These are phyloP conservation scores for Saccostrea cuccullata DNA, from an alignment of 1,140 invertebrate species.

Conservation along the genomic window DNA sequence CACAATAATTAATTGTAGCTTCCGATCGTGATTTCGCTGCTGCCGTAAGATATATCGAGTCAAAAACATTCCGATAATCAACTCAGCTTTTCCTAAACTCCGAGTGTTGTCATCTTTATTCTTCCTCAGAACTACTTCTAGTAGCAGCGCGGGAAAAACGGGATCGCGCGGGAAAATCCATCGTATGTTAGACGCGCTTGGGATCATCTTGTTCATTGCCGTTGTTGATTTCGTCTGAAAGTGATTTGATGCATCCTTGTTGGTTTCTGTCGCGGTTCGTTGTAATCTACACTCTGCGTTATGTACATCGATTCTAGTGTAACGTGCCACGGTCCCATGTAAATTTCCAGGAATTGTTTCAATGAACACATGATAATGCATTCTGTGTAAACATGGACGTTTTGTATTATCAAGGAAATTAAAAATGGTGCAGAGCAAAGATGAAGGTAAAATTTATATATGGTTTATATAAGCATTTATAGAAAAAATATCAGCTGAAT, in stretches of 20 bases:
- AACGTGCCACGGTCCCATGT: not conserved
- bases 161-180: slow-evolving; percentile 31
- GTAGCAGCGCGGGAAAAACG: not conserved
- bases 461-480: too few species aligned
- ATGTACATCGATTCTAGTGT: slow-evolving; percentile 1
- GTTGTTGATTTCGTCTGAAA: slow-evolving; percentile 17
- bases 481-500: too few species aligned
- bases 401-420: not conserved
- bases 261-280: not conserved
- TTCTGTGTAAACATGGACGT: not conserved
- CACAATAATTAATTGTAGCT: not conserved
- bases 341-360: slow-evolving; percentile 5
- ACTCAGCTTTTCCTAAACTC: not conserved
- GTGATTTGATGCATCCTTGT: slow-evolving; percentile 6
- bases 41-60: slow-evolving; percentile 2
- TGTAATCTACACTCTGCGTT: not conserved
- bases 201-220: slow-evolving; percentile 29
- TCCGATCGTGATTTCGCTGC: slow-evolving; percentile 1
- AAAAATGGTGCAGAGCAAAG: slow-evolving; percentile 23
- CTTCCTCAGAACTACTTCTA: not conserved
- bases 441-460: not conserved
- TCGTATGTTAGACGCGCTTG: not conserved
- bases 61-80: slow-evolving; percentile 23
- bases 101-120: not conserved
- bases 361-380: not conserved